Evolutionary conservation across 1,140 invertebrate species (phyloP).

Genomic region (Venustaconcha ellipsiformis): DNA sequence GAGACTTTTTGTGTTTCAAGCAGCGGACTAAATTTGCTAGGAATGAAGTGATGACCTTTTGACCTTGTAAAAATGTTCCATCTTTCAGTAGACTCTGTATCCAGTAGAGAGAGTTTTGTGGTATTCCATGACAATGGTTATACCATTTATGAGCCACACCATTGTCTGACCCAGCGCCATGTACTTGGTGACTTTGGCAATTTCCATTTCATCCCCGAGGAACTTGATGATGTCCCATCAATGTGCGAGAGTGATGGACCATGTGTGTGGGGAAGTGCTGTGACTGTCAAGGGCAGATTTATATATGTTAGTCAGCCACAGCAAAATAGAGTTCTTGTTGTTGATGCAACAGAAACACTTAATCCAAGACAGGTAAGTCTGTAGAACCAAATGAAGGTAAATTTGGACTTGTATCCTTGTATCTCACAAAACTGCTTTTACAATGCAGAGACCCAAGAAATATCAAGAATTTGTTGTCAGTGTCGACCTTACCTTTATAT

Average conservation of each 20-base stretch:
- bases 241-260: slow-evolving; percentile 49
- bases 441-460: no score
- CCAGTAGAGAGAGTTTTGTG: slow-evolving; percentile 74
- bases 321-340: slow-evolving; percentile 80
- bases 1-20: no score
- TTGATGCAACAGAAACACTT: slow-evolving; percentile 55
- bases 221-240: slow-evolving; percentile 50
- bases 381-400: background rate
- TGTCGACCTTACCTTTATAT: no score
- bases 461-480: no score
- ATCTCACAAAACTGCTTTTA: no score
- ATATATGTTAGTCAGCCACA: slow-evolving; percentile 83
- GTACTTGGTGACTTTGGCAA: slow-evolving; percentile 73
- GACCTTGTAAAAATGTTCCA: background rate
- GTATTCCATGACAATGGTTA: slow-evolving; percentile 84
- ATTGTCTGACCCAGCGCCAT: slow-evolving; percentile 80
- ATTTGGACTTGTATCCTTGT: background rate
- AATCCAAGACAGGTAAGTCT: slow-evolving; percentile 64
- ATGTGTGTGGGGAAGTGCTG: slow-evolving; percentile 78
- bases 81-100: slow-evolving; percentile 17
- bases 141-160: slow-evolving; percentile 81
- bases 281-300: slow-evolving; percentile 81
- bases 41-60: no score
- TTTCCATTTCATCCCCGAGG: slow-evolving; percentile 61
- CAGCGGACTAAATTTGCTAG: no score